phyloP scores from a whole-genome alignment of 2,888 invertebrate genomes.

The Hypselothyrea guttata region DNA sequence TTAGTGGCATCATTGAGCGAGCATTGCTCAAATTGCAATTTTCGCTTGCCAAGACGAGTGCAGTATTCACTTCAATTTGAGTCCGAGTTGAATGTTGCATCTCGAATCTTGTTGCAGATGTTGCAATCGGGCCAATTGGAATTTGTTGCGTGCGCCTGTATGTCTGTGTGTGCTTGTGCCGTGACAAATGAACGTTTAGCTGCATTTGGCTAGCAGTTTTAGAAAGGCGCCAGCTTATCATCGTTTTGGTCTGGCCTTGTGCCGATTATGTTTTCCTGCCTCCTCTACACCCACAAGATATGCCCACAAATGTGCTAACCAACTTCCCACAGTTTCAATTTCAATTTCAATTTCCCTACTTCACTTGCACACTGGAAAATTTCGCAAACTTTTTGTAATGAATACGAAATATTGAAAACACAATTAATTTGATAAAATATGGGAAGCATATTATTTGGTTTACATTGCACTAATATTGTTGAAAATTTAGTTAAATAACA shows the following conservation, averaged over 20 bases:
- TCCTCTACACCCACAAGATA: not conserved
- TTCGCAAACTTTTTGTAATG: too few relatives aligned
- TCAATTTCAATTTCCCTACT: too few relatives aligned
- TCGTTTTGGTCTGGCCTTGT: constrained; percentile 50
- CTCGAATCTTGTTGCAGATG: constrained; percentile 10
- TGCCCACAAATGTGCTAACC: not conserved
- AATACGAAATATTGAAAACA: too few relatives aligned
- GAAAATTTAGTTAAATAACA: too few relatives aligned
- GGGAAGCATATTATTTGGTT: too few relatives aligned
- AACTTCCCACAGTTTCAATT: too few relatives aligned
- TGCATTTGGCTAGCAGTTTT: constrained; percentile 34
- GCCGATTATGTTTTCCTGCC: constrained; percentile 9
- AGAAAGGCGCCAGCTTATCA: constrained; percentile 59
- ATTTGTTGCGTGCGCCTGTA: constrained; percentile 22
- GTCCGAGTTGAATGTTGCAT: constrained; percentile 11
- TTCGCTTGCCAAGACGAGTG: constrained; percentile 26
- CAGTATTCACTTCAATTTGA: constrained; percentile 34
- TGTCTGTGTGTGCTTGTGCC: constrained; percentile 30
- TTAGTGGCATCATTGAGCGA: constrained; percentile 34
- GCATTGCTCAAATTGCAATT: constrained; percentile 42
- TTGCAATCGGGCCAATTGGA: constrained; percentile 41
- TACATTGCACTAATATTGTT: too few relatives aligned
- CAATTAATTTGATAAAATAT: too few relatives aligned
- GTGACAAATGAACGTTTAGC: constrained; percentile 61
- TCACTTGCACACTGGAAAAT: too few relatives aligned